Evolutionary conservation across 2,113 vertebrate genomes (phyloP), one percentile per base, ranked within the genome.

Genomic region (Prunella fulvescens): DNA sequence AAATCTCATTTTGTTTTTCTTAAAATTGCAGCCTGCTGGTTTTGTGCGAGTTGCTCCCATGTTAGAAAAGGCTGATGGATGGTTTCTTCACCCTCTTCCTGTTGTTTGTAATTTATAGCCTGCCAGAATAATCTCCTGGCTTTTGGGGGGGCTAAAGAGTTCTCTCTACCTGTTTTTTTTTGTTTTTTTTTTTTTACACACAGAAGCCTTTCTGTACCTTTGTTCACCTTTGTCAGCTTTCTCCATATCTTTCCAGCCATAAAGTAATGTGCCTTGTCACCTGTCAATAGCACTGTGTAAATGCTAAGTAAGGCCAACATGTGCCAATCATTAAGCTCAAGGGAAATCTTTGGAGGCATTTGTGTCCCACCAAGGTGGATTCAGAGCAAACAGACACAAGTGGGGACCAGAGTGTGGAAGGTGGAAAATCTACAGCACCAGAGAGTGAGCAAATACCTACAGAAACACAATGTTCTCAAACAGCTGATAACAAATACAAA

Each of bases 221-320:
- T 88, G 82, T 70, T 96, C 76, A 77, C 26, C 67, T 93, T 90
- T 88, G 72, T 92, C 88, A 96, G 76, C 91, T 88, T 94, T 92
- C 88, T 88, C 73, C 2, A 0, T 92, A 91, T 95, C 90, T 92
- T 73, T 56, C 57, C 62, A 77, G 70, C 74, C 66, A 85, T 95
- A 85, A 97, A 92, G 61, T 39, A 76, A 56, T 84, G 72, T 54
- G 50, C 58, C 44, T 53, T 69, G 58, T 81, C 81, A 65, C 78
- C 45, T 72, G 39, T 35, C 89, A 85, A 15, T 72, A 92, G 66
- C 14, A 42, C 81, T 85, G 74, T 92, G 94, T 79, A 94, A 95
- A 95, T 67, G 81, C 26, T 57, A 92, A 90, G 80, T 48, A 58
- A 82, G 80, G 84, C 66, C 69, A 73, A 11, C 61, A n/a, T 69